A percentile compares a stretch with the other conserved stretches of the same genome.
Conservation (phyloP, 1,140 invertebrate genomes). For the Atopsyche davidsoni region DNA sequence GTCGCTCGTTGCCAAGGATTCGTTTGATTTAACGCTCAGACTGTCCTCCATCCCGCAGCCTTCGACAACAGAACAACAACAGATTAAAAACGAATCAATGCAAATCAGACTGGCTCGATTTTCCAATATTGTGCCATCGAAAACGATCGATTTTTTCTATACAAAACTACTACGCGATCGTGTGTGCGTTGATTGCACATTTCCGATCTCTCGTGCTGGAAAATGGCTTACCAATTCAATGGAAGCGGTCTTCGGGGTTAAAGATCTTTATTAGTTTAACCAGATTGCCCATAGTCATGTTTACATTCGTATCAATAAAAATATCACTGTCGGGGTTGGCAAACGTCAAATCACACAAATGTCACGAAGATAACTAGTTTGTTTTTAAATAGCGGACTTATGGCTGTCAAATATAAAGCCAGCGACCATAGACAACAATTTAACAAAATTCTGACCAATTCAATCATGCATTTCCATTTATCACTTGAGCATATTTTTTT, state of each 20-base stretch:
- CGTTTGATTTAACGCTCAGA: slow-evolving; percentile 69
- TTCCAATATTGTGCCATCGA: slow-evolving; percentile 5
- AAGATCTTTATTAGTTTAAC: not conserved
- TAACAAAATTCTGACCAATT: too few species aligned
- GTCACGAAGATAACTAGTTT: slow-evolving; percentile 8
- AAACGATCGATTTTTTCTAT: slow-evolving; percentile 18
- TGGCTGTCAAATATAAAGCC: too few species aligned
- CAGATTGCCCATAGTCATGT: slow-evolving; percentile 12
- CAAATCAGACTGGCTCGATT: not conserved
- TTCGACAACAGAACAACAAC: slow-evolving; percentile 28
- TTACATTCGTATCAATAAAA: slow-evolving; percentile 19
- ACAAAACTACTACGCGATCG: not conserved
- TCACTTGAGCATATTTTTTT: too few species aligned
- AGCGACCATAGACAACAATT: too few species aligned
- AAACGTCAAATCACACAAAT: slow-evolving; percentile 22
- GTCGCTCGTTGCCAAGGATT: slow-evolving; percentile 75
- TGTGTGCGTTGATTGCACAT: not conserved
- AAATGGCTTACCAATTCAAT: slow-evolving; percentile 10
- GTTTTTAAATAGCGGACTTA: slow-evolving; percentile 13
- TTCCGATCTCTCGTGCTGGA: too few species aligned
- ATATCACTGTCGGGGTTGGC: not conserved
- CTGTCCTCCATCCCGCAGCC: slow-evolving; percentile 68
- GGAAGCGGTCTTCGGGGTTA: not conserved
- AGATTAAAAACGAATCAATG: not conserved
- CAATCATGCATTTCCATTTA: too few species aligned